phyloP scores from a whole-genome alignment of 2,888 invertebrate species.

The Phragmatobia fuliginosa region DNA sequence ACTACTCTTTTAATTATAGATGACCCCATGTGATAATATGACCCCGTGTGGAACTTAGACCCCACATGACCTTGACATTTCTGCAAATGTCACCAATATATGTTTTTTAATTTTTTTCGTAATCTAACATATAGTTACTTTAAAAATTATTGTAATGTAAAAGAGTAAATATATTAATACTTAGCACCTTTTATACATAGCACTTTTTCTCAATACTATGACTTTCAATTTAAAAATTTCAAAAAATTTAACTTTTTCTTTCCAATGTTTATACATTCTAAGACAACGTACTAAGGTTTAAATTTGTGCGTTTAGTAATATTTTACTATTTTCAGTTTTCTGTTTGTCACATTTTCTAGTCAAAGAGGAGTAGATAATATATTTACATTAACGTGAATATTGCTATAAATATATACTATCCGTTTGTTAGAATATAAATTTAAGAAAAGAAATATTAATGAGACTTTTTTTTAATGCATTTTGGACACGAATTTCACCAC shows the following conservation, averaged over 20 bases:
- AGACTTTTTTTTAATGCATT: not conserved
- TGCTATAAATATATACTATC: constrained; percentile 30
- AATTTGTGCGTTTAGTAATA: constrained; percentile 63
- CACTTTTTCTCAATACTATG: constrained; percentile 8
- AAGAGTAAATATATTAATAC: no score
- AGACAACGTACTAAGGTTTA: constrained; percentile 26
- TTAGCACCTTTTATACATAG: constrained; percentile 11
- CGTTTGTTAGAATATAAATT: constrained; percentile 27
- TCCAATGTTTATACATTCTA: constrained; percentile 43
- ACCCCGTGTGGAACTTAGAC: not conserved
- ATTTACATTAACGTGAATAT: constrained; percentile 55
- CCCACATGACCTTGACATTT: not conserved
- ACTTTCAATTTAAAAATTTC: not conserved
- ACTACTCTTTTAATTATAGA: not conserved
- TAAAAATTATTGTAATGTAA: not conserved
- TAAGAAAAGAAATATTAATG: not conserved
- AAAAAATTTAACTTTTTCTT: constrained; percentile 2
- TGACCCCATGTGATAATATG: not conserved
- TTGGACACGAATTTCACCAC: not conserved
- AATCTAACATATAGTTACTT: constrained; percentile 8
- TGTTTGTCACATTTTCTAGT: constrained; percentile 51
- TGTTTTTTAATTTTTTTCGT: not conserved
- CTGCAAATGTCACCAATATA: not conserved
- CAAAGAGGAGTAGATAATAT: constrained; percentile 51
- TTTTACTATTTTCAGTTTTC: constrained; percentile 77